A percentile compares a stretch with the other conserved stretches of the same genome.
Evolutionary conservation across 2,113 vertebrate genomes (phyloP).

Genomic region (Atrichornis clamosus): DNA sequence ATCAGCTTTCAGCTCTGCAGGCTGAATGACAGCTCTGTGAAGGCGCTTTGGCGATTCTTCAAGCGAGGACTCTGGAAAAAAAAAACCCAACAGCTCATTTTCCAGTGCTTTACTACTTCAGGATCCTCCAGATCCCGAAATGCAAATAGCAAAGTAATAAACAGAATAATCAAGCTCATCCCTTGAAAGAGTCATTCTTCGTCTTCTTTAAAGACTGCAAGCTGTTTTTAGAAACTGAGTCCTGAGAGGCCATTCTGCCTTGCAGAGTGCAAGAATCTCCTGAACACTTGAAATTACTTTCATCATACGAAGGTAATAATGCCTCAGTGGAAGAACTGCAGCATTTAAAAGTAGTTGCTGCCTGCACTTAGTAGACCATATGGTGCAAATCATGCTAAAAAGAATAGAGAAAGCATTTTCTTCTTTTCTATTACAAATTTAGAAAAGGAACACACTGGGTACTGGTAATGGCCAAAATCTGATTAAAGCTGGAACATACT

Average conservation of each 20-base stretch:
- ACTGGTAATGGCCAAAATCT: constrained; percentile 2
- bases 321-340: neutral
- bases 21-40: constrained; percentile 4
- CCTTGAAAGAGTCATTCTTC: constrained; percentile 14
- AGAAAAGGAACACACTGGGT: neutral
- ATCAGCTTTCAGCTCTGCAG: neutral
- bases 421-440: constrained; percentile 11
- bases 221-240: constrained; percentile 7
- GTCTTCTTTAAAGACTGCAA: neutral
- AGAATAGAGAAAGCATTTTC: neutral
- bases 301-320: neutral
- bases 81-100: neutral
- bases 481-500: constrained; percentile 9
- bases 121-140: neutral
- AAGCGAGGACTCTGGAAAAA: neutral
- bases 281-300: constrained; percentile 17
- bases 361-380: constrained; percentile 17
- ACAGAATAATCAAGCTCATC: neutral
- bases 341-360: constrained; percentile 18
- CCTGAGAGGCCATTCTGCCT: neutral
- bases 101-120: neutral
- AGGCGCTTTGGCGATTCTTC: neutral
- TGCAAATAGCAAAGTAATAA: constrained; percentile 16
- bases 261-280: neutral
- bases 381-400: constrained; percentile 24